Conservation (phyloP, 1,140 invertebrate species). For the Asobara japonica region DNA sequence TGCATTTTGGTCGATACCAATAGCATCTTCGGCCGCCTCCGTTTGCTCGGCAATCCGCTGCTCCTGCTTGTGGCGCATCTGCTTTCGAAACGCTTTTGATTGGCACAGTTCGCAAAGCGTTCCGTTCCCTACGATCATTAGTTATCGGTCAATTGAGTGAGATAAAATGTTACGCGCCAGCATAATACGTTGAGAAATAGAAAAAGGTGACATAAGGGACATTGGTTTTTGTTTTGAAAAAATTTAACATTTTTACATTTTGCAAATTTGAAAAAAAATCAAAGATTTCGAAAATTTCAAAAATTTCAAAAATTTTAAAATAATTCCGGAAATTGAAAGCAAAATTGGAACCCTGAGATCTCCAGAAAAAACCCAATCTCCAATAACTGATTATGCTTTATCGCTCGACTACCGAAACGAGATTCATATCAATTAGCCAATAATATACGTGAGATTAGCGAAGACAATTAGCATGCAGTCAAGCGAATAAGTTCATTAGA, state of each 20-base stretch:
- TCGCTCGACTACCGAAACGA: too few relatives aligned
- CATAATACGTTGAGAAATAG: conserved; percentile 26
- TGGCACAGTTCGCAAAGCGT: conserved; percentile 84
- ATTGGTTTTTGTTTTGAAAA: too few relatives aligned
- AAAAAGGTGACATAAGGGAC: too few relatives aligned
- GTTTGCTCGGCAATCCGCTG: conserved; percentile 65
- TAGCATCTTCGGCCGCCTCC: conserved; percentile 65
- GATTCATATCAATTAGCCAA: neutral
- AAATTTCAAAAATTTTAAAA: too few relatives aligned
- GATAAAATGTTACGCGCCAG: conserved; percentile 47
- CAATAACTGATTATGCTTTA: too few relatives aligned
- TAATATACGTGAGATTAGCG: neutral
- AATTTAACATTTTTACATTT: too few relatives aligned
- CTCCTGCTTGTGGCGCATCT: conserved; percentile 72
- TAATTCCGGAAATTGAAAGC: too few relatives aligned
- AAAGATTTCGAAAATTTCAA: too few relatives aligned
- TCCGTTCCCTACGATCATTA: conserved; percentile 80
- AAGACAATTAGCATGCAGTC: neutral
- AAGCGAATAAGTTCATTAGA: neutral
- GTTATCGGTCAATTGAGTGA: too few relatives aligned
- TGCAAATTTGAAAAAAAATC: conserved; percentile 23
- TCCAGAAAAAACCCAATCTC: too few relatives aligned
- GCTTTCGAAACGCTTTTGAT: conserved; percentile 75
- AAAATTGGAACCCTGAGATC: too few relatives aligned
- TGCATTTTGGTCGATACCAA: conserved; percentile 45